Conservation (phyloP, 2,888 invertebrate species). For the Linnaemya tessellans region DNA sequence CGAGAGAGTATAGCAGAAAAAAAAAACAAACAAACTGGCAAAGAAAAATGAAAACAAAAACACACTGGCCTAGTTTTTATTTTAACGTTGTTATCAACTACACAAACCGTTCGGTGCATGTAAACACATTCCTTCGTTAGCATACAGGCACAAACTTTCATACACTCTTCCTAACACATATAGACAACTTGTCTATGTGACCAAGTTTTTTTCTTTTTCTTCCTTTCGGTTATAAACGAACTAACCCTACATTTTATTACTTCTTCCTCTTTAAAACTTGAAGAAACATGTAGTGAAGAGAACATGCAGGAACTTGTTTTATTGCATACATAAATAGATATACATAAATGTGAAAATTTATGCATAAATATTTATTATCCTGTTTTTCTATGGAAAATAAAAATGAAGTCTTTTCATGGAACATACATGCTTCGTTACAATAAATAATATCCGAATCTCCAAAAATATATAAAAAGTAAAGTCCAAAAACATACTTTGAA, state of each 20-base stretch:
- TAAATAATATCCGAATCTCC: not conserved
- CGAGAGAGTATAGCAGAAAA: constrained; percentile 27
- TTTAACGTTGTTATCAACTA: constrained; percentile 65
- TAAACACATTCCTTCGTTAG: constrained; percentile 69
- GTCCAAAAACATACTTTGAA: no score
- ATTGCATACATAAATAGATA: not conserved
- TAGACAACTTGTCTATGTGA: constrained; percentile 60
- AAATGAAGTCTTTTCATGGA: not conserved
- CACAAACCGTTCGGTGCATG: constrained; percentile 71
- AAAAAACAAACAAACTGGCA: constrained; percentile 47
- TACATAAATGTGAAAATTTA: not conserved
- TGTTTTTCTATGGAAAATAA: constrained; percentile 60
- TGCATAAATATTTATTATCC: constrained; percentile 64
- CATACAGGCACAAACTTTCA: constrained; percentile 65
- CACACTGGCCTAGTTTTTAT: constrained; percentile 82
- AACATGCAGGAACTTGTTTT: constrained; percentile 11
- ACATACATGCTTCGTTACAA: constrained; percentile 26
- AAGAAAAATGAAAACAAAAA: constrained; percentile 75
- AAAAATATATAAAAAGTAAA: no score
- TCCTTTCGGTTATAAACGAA: constrained; percentile 55
- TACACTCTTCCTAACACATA: constrained; percentile 47
- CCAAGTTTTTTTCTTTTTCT: constrained; percentile 64
- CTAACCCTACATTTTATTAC: constrained; percentile 49
- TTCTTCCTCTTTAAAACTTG: constrained; percentile 18
- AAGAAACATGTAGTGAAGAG: constrained; percentile 32